Base-by-base conservation (phyloP, 2,797 vertebrate species). In the Danio albolineatus region DNA sequence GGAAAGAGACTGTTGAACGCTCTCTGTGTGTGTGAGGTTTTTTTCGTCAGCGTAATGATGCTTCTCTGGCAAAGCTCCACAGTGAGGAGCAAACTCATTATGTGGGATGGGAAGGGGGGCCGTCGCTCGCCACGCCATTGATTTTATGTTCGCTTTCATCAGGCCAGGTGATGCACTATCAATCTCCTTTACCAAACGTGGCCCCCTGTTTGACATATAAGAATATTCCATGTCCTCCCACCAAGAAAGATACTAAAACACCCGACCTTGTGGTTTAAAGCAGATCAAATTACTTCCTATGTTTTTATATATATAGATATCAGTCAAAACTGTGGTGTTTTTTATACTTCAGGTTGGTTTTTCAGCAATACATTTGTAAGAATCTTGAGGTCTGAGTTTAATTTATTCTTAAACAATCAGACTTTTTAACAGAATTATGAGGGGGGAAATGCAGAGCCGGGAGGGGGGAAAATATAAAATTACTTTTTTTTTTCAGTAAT, bases 71-170 rank as follows among this genome's bases (percentile, higher is more conserved):
- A 76, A 64, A 71, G 69, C 59, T 77, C 73, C 39, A 73, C 64
- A 49, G 60, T 70, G 49, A 67, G 76, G 46, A 64, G 74, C 65
- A 48, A 64, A 66, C 54, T 80, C 81, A 85, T 81, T 85, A 85
- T 43, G 49, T 54, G 60, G 49, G 74, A 56, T 44, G 13, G 44
- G 49, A 81, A 69, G 64, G 60, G 76, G 78, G 77, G 53, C 43
- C 59, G 62, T 36, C 62, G 7, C 69, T 83, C 59, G 76, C 74
- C 54, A 67, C 72, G 13, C 72, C 64, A 76, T 83, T 80, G 74
- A 80, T 83, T 83, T 78, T 80, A 69, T 81, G 72, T 82, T 72
- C 46, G 5, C 74, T 67, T 78, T 82, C 70, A 83, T 77, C 78
- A 73, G 67, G 72, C 44, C 67, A 80, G 69, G 61, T 78, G 69